Conservation (phyloP, 2,888 invertebrate species). For the Parapristionchus giblindavisi region DNA sequence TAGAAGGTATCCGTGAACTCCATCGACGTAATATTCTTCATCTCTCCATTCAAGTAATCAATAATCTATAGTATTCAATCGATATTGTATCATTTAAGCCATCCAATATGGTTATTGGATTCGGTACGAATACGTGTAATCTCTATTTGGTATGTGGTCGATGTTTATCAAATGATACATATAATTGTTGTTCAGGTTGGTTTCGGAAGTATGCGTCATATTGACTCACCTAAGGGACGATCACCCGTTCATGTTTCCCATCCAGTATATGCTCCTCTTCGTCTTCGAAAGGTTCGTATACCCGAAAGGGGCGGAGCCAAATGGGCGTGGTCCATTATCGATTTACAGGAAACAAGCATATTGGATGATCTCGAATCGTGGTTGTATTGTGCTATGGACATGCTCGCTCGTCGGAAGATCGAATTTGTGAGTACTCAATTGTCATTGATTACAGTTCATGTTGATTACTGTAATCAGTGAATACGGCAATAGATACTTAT, state of each 20-base stretch:
- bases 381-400: conserved; percentile 7
- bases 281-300: conserved; percentile 26
- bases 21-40: conserved; percentile 12
- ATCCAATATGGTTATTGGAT: conserved; percentile 5
- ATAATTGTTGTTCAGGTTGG: not conserved
- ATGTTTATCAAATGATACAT: not conserved
- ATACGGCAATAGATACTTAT: not conserved
- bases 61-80: not conserved
- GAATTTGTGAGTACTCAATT: not conserved
- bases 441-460: too few relatives aligned
- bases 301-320: too few relatives aligned
- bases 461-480: too few relatives aligned
- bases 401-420: conserved; percentile 2
- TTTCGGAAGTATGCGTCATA: not conserved
- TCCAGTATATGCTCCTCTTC: not conserved
- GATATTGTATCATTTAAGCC: not conserved
- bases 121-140: conserved; percentile 21
- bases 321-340: too few relatives aligned
- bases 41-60: conserved; percentile 26
- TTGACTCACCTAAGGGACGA: not conserved
- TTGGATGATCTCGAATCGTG: conserved; percentile 26
- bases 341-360: conserved; percentile 15
- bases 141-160: conserved; percentile 7
- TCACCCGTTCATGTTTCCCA: conserved; percentile 4
- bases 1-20: not conserved